Base-by-base conservation (phyloP, 2,113 vertebrate genomes). In the Glaucidium brasilianum region DNA sequence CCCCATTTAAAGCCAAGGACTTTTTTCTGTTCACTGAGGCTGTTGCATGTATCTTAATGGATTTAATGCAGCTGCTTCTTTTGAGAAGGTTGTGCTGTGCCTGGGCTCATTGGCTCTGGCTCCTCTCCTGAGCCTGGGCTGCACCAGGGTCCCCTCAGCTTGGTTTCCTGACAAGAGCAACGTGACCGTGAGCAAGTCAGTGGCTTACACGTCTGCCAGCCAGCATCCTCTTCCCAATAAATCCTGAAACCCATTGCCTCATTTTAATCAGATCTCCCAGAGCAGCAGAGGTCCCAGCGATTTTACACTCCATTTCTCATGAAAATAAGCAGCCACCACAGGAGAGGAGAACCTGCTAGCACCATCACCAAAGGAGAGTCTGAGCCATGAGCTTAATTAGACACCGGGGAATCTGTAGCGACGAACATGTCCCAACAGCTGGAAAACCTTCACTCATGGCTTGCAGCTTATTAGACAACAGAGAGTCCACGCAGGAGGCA, bases 321-420 rank as follows among this genome's bases (percentile, higher is more conserved):
- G 21, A 85, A 96, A 95, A 91, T 59, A 94, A 91, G 89, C 77
- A 87, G 66, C 56, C 58, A 68, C 84, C 0, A 2, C 47, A 56
- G 73, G 69, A 96, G 58, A 75, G 62, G 56, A 90, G 87, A 95
- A 94, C 91, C 87, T 94, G 90, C 85, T 96, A 95, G 49, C 87
- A 64, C 25, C 58, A 67, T 67, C 93, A 90, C 87, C 27, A 30
- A 79, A 92, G 85, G 74, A 41, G 71, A 79, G 78, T 15, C 25
- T 85, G 62, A 95, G 73, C 80, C 89, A 74, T 14, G 23, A 92
- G 77, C 69, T 96, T 92, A 94, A 97, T 96, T 91, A 96, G 77
- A 34, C 89, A 92, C 3, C 0, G 27, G 84, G 86, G 77, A 92
- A 83, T 96, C 75, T 64, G 47, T 10, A 72, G 71, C 1, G 4